Evolutionary conservation across 2,888 invertebrate genomes (phyloP), one percentile per base, ranked within the genome.

Genomic region (Hanleya hanleyi): DNA sequence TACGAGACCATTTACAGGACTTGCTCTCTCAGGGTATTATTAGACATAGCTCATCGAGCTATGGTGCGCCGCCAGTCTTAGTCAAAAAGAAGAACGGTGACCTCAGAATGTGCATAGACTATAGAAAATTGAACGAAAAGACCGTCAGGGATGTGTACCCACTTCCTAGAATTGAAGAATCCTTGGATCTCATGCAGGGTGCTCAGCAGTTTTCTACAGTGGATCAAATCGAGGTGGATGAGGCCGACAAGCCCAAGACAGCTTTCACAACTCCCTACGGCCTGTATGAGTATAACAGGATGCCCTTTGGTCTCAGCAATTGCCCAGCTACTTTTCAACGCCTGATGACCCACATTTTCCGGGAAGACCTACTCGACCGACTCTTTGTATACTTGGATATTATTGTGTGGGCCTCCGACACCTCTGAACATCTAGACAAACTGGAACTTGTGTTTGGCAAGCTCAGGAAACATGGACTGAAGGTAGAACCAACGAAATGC

Each of bases 251-350:
- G n/a, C n/a, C n/a, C n/a, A n/a, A n/a, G n/a, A n/a, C n/a, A n/a
- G n/a, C n/a, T n/a, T n/a, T n/a, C n/a, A n/a, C n/a, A n/a, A n/a
- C n/a, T n/a, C n/a, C n/a, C n/a, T n/a, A n/a, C n/a, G n/a, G n/a
- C n/a, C n/a, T n/a, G n/a, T 76, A 72, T 65, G 76, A 79, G 67
- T 75, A 71, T 47, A 66, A 71, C 33, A 50, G 73, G 22, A 73
- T 79, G 73, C 69, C 67, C 4, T 77, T 73, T 73, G 77, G 78
- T 15, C 49, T 71, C 4, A 61, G 49, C 0, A 73, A 75, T 38
- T 70, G 75, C 18, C 76, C 73, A 9, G 62, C 74, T 1, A 78
- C 38, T 61, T 78, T 77, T n/a, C 74, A 77, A 38, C n/a, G 72
- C 18, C 32, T 77, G 0, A 74, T 74, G 71, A 29, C 3, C 57